Conservation (phyloP, 2,888 invertebrate genomes). For the Heteropelma amictum region DNA sequence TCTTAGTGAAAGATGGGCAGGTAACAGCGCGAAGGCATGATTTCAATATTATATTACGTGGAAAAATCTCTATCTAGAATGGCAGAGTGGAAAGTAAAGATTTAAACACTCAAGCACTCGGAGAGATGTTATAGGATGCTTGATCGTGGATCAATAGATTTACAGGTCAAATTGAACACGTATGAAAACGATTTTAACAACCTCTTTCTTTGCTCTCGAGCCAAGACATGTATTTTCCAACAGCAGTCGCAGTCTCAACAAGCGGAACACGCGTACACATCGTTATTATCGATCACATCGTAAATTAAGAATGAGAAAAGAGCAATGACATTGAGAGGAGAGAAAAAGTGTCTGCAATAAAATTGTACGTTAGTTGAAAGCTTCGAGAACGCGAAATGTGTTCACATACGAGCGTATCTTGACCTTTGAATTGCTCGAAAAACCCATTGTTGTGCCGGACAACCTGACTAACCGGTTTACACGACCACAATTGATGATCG, state of each 20-base stretch:
- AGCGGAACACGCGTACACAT: slow-evolving; percentile 20
- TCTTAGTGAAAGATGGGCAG: slow-evolving; percentile 15
- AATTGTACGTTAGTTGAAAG: slow-evolving; percentile 11
- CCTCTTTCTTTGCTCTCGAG: too few species aligned
- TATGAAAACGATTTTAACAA: too few species aligned
- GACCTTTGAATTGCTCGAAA: slow-evolving; percentile 12
- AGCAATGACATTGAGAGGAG: neutral
- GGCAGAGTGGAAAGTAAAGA: slow-evolving; percentile 59
- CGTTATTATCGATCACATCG: slow-evolving; percentile 28
- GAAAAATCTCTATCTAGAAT: slow-evolving; percentile 52
- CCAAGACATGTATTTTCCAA: too few species aligned
- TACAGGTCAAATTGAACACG: too few species aligned
- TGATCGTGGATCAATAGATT: too few species aligned
- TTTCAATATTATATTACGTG: too few species aligned
- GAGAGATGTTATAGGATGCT: too few species aligned
- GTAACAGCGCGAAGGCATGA: slow-evolving; percentile 18
- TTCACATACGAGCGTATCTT: neutral
- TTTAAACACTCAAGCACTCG: too few species aligned
- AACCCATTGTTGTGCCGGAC: slow-evolving; percentile 24
- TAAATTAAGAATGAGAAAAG: slow-evolving; percentile 30
- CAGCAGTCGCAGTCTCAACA: too few species aligned
- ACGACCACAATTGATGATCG: slow-evolving; percentile 2
- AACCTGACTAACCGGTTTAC: slow-evolving; percentile 24
- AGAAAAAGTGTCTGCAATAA: neutral
- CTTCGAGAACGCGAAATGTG: slow-evolving; percentile 4